Percentiles rank a stretch among this genome's conserved stretches.
These are phyloP conservation scores for Clusia tigrina DNA, from an alignment of 2,888 invertebrate genomes.

Conservation along the genomic window DNA sequence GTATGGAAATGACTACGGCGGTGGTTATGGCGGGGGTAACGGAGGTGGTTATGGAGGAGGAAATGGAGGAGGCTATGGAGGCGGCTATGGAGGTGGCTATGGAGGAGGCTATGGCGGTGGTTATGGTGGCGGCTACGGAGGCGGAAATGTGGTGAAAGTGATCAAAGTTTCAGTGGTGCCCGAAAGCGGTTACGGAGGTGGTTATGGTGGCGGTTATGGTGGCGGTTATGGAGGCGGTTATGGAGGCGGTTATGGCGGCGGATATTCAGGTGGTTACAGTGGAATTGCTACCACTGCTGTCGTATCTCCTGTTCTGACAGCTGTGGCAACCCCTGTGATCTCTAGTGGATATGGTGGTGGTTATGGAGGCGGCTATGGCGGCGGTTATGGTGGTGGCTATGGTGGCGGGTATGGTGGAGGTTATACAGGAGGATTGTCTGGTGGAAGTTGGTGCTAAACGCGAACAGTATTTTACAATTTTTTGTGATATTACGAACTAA, in stretches of 20 bases:
- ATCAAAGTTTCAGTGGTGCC: slow-evolving; percentile 45
- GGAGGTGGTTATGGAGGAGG: slow-evolving; percentile 32
- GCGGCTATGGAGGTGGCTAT: slow-evolving; percentile 27
- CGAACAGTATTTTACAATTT: neutral
- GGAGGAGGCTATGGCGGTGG: slow-evolving; percentile 21
- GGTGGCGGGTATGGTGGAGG: slow-evolving; percentile 43
- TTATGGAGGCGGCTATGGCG: slow-evolving; percentile 32
- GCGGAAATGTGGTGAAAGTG: slow-evolving; percentile 44
- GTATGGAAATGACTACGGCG: slow-evolving; percentile 27
- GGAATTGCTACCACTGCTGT: slow-evolving; percentile 50
- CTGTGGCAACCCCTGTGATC: slow-evolving; percentile 47
- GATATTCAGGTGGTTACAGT: slow-evolving; percentile 41
- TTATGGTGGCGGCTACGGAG: slow-evolving; percentile 36
- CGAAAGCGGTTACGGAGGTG: slow-evolving; percentile 17
- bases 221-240: slow-evolving; percentile 34
- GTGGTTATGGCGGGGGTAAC: slow-evolving; percentile 28
- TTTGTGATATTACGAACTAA: neutral
- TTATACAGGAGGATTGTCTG: slow-evolving; percentile 33
- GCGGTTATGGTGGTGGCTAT: slow-evolving; percentile 19
- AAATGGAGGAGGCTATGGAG: slow-evolving; percentile 27
- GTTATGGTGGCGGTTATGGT: slow-evolving; percentile 22
- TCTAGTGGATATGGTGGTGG: slow-evolving; percentile 32
- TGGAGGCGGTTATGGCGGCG: slow-evolving; percentile 35
- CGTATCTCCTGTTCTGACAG: slow-evolving; percentile 48
- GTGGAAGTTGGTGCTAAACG: slow-evolving; percentile 44